These are phyloP conservation scores for Drosophila longiperda DNA, from an alignment of 2,888 invertebrate species.

Conservation along the genomic window DNA sequence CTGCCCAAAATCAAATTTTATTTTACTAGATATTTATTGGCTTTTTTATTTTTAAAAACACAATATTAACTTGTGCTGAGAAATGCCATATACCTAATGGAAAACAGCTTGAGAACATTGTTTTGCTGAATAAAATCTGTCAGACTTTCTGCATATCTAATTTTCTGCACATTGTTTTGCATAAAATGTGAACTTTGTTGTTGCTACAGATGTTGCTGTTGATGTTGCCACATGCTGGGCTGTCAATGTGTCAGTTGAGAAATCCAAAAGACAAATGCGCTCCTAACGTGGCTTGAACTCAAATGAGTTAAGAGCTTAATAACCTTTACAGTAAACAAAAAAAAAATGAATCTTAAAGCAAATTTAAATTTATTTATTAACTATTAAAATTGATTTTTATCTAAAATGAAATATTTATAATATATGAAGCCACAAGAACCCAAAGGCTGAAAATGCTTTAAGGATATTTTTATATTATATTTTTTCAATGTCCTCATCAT, in stretches of 20 bases:
- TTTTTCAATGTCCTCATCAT: background rate
- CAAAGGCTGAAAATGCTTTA: background rate
- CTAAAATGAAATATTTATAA: background rate
- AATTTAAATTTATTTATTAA: background rate
- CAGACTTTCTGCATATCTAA: background rate
- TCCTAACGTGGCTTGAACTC: slow-evolving; percentile 22
- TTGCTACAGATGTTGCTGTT: slow-evolving; percentile 16
- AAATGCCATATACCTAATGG: background rate
- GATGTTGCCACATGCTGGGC: slow-evolving; percentile 31
- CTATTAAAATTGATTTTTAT: background rate
- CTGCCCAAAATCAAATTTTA: background rate
- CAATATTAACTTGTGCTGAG: slow-evolving; percentile 6
- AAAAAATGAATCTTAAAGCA: background rate
- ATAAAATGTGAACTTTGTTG: slow-evolving; percentile 7
- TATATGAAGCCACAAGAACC: background rate
- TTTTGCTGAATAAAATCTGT: background rate
- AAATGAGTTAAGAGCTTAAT: background rate
- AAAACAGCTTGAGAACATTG: background rate
- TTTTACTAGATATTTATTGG: background rate
- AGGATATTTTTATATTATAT: background rate
- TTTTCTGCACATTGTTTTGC: slow-evolving; percentile 11
- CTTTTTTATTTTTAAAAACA: background rate
- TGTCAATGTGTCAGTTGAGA: slow-evolving; percentile 37
- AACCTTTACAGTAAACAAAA: background rate
- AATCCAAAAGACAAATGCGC: slow-evolving; percentile 27